phyloP scores from a whole-genome alignment of 2,797 vertebrate genomes.

The Mormyrops attenuatus region DNA sequence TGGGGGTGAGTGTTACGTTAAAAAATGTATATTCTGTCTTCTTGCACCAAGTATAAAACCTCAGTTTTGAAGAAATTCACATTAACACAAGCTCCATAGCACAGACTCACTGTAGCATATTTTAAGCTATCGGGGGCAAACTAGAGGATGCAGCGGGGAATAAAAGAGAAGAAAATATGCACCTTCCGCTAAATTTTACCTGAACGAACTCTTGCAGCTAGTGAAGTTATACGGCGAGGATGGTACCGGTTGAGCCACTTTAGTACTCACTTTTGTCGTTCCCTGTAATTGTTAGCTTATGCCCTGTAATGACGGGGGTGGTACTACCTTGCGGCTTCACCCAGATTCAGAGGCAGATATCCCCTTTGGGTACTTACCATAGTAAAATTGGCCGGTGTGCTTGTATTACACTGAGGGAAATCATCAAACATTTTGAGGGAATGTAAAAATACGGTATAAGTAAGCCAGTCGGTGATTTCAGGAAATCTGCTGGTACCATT shows the following conservation, averaged over 20 bases:
- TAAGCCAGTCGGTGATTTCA: background rate
- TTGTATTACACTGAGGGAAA: background rate
- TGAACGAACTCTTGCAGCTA: background rate
- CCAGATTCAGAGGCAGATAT: background rate
- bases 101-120: background rate
- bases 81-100: background rate
- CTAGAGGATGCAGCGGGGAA: background rate
- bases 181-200: background rate
- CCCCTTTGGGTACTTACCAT: background rate
- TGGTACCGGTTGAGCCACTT: background rate
- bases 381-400: fast-evolving
- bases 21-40: background rate
- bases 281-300: background rate
- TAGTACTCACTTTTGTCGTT: background rate
- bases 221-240: background rate
- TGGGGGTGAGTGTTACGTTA: background rate
- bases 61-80: background rate
- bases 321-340: background rate
- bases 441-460: background rate
- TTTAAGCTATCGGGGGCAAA: background rate
- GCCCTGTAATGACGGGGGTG: background rate
- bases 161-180: background rate
- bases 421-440: background rate
- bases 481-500: background rate
- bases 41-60: background rate